Evolutionary conservation across 2,113 vertebrate genomes (phyloP).

Genomic region (Caranx melampygus): DNA sequence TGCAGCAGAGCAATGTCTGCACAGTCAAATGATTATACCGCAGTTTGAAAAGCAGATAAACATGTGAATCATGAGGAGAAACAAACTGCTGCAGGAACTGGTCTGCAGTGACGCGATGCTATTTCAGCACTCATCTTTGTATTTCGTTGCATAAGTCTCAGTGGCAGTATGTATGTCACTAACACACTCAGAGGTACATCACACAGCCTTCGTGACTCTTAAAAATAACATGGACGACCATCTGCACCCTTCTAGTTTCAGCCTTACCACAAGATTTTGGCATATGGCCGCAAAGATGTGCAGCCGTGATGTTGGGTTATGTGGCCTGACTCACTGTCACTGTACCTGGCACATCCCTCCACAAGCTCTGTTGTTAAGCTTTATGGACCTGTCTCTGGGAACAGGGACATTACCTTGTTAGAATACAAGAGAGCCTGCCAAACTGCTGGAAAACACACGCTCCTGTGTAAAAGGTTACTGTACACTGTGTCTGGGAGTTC

Average conservation of each 20-base stretch:
- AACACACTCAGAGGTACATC: not conserved
- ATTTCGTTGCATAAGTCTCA: not conserved
- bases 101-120: not conserved
- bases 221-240: not conserved
- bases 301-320: not conserved
- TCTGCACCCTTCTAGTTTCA: conserved; percentile 1
- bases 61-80: not conserved
- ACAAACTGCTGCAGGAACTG: conserved; percentile 6
- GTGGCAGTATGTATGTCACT: not conserved
- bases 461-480: not conserved
- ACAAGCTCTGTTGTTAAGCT: not conserved
- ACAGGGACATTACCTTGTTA: not conserved
- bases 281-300: not conserved
- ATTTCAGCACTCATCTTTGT: too few species aligned
- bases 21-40: conserved; percentile 3
- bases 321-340: not conserved
- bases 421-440: not conserved
- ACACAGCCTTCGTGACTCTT: not conserved
- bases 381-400: too few species aligned
- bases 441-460: not conserved
- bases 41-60: conserved; percentile 29
- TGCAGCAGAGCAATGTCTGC: conserved; percentile 19
- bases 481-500: not conserved
- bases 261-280: not conserved
- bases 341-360: too few species aligned